Base-by-base conservation (phyloP, 2,113 vertebrate species). In the Corythornis madagascariensis region DNA sequence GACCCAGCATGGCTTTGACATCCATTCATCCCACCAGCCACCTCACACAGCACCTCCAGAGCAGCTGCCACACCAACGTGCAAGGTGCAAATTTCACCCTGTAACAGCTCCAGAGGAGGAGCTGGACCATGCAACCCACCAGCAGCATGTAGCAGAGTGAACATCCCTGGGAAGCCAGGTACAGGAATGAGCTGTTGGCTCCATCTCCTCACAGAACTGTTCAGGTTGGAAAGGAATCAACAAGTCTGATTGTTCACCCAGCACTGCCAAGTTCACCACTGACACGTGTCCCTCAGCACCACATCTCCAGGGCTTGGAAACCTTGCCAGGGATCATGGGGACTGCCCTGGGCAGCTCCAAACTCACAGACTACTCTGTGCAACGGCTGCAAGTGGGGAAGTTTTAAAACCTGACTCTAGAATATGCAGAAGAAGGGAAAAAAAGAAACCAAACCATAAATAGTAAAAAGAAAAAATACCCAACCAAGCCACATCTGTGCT, bases 161-260 rank as follows among this genome's bases (percentile, higher is more conserved):
- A 3, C 53, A 29, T 1, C 2, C 2, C 2, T 0, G 2, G 1
- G 20, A 0, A 40, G 43, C 16, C 69, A 26, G 28, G 38, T 1
- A 7, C 8, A 43, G 80, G 48, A 71, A 57, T 0, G 63, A 83
- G 48, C 45, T 81, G 11, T 4, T n/a, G 40, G 78, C 48, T 73
- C 71, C 21, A 2, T 1, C 0, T 14, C 26, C 84, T 40, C 42
- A 18, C 35, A 16, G 31, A 67, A 48, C 13, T 15, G 11, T 47
- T 66, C 33, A 12, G 45, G n/a, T 50, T 50, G 66, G 31, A 50
- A 18, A 35, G 20, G 45, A 50, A 24, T n/a, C 64, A 16, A 11
- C 13, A 4, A 25, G 45, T n/a, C 65, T 43, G 48, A 24, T 16
- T 9, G 45, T 42, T 64, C 43, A 65, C 18, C 63, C 26, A 43